Conservation (phyloP, 92 coral and sea anemone genomes). For the Siderastrea radians region DNA sequence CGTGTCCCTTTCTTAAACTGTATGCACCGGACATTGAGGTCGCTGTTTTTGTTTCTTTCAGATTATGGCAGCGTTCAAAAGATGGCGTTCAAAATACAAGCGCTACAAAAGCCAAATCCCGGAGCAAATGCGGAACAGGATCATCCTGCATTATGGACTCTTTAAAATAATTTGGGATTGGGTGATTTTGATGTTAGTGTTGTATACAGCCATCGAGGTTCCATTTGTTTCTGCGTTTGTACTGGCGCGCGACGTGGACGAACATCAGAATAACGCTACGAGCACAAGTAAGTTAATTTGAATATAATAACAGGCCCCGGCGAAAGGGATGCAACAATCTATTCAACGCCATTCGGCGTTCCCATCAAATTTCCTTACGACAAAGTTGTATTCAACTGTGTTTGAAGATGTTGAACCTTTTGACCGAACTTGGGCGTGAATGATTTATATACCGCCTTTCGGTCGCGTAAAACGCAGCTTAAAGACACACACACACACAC, state of each 20-base stretch:
- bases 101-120: conserved; percentile 90
- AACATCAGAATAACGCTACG: background rate
- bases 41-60: conserved; percentile 23
- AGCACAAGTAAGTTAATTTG: background rate
- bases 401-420: too few relatives aligned
- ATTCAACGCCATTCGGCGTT: too few relatives aligned
- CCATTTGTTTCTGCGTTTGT: conserved; percentile 94
- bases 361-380: too few relatives aligned
- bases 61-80: conserved; percentile 97
- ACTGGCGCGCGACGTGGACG: conserved; percentile 58
- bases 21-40: background rate
- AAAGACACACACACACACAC: too few relatives aligned
- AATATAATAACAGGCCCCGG: too few relatives aligned
- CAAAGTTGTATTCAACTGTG: too few relatives aligned
- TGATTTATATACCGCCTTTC: too few relatives aligned
- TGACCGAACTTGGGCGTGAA: too few relatives aligned
- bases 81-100: conserved; percentile 93
- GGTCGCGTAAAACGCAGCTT: too few relatives aligned
- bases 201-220: conserved; percentile 97
- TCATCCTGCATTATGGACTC: conserved; percentile 94
- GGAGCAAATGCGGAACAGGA: conserved; percentile 93
- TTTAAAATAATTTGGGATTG: conserved; percentile 99
- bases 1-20: background rate
- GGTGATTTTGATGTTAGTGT: conserved; percentile 88
- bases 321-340: too few relatives aligned